Evolutionary conservation across 2,888 invertebrate genomes (phyloP).

Genomic region (Cantharis flavilabris): DNA sequence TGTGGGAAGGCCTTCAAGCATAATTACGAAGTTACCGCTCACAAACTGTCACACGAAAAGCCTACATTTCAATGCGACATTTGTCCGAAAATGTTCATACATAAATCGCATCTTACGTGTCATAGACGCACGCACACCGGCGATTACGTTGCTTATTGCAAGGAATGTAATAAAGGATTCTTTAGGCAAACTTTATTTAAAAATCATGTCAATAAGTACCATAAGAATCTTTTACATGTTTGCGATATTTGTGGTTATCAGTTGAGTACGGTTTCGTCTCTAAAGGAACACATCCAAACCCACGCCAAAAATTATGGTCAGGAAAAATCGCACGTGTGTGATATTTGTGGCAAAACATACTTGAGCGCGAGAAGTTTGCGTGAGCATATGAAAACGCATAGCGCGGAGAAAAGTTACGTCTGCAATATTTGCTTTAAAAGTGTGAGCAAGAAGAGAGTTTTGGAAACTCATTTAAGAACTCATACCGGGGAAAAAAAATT

Average conservation of each 20-base stretch:
- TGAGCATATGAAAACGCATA: constrained; percentile 45
- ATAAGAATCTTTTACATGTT: constrained; percentile 41
- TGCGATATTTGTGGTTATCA: constrained; percentile 61
- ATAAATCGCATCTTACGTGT: constrained; percentile 63
- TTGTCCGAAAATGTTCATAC: constrained; percentile 65
- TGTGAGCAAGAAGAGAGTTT: constrained; percentile 46
- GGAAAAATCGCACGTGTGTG: constrained; percentile 49
- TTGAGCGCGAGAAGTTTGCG: constrained; percentile 48
- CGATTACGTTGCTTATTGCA: constrained; percentile 46
- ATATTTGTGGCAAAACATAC: constrained; percentile 56
- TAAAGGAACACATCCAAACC: constrained; percentile 42
- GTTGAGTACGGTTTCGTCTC: constrained; percentile 50
- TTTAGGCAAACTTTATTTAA: constrained; percentile 42
- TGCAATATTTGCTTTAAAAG: constrained; percentile 52
- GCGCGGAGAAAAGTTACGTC: constrained; percentile 39
- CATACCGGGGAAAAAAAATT: constrained; percentile 48
- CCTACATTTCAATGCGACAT: constrained; percentile 63
- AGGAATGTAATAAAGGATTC: constrained; percentile 48
- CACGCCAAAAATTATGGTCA: constrained; percentile 41
- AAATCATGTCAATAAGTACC: constrained; percentile 43
- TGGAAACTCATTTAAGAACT: constrained; percentile 51
- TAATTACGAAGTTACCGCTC: constrained; percentile 50
- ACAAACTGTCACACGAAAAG: constrained; percentile 61
- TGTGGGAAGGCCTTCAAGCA: constrained; percentile 50
- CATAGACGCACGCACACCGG: constrained; percentile 64